Percentiles rank a stretch among this genome's conserved stretches.
phyloP scores from a whole-genome alignment of 2,113 vertebrate genomes.

The Rhodinocichla rosea region DNA sequence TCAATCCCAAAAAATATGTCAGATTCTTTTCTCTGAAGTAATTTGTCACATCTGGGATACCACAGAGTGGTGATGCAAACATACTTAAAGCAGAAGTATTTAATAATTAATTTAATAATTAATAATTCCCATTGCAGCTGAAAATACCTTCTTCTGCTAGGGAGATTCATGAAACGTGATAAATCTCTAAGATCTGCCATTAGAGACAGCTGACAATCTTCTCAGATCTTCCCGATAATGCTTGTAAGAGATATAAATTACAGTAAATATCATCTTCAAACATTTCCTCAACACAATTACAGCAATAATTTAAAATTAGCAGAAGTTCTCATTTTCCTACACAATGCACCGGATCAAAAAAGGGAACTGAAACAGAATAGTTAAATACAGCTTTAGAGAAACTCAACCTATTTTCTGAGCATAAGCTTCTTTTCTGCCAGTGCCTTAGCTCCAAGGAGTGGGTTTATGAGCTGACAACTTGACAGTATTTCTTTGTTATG shows the following conservation, averaged over 20 bases:
- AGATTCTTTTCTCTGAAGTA: neutral
- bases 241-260: neutral
- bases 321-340: neutral
- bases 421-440: neutral
- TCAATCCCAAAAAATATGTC: neutral
- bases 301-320: neutral
- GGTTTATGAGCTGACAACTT: conserved; percentile 49
- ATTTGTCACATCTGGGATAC: neutral
- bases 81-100: neutral
- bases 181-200: neutral
- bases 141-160: neutral
- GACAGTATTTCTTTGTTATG: conserved; percentile 57
- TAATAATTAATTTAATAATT: neutral
- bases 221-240: neutral
- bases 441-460: conserved; percentile 9
- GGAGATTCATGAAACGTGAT: neutral
- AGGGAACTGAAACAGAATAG: neutral
- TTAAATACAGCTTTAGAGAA: neutral
- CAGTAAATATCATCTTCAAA: neutral
- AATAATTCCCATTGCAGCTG: neutral
- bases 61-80: neutral
- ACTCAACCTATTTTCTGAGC: neutral
- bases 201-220: neutral
- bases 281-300: neutral
- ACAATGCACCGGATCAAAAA: neutral